phyloP scores from a whole-genome alignment of 2,113 vertebrate species.

The Heterotilapia buettikoferi region DNA sequence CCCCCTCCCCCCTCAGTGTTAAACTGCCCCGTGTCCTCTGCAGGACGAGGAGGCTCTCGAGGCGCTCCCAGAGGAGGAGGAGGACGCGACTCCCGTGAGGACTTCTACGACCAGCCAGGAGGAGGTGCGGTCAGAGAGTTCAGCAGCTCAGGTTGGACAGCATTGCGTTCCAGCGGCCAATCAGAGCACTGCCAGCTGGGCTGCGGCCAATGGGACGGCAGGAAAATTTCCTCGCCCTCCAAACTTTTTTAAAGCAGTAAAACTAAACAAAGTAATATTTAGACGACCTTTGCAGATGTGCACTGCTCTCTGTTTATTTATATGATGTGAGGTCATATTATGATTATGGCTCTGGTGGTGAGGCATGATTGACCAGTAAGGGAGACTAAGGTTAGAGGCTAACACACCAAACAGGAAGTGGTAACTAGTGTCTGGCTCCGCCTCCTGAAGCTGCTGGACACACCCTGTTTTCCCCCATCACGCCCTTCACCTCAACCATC shows the following conservation, averaged over 20 bases:
- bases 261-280: neutral
- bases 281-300: neutral
- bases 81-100: constrained; percentile 82
- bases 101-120: constrained; percentile 74
- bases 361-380: neutral
- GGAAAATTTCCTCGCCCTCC: neutral
- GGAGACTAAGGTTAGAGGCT: neutral
- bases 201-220: neutral
- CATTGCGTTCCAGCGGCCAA: neutral
- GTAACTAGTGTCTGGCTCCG: neutral
- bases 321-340: neutral
- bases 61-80: constrained; percentile 75
- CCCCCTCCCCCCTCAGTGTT: neutral
- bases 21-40: constrained; percentile 66
- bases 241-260: neutral
- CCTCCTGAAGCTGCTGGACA: neutral
- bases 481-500: neutral
- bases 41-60: constrained; percentile 83
- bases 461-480: neutral
- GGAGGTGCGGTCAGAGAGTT: constrained; percentile 60
- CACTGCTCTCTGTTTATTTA: fast-evolving
- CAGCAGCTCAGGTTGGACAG: constrained; percentile 1
- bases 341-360: neutral
- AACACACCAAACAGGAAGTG: neutral
- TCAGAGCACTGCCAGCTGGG: neutral